These are phyloP conservation scores for Drosophila bifasciata DNA, from an alignment of 1,140 invertebrate species.

Conservation along the genomic window DNA sequence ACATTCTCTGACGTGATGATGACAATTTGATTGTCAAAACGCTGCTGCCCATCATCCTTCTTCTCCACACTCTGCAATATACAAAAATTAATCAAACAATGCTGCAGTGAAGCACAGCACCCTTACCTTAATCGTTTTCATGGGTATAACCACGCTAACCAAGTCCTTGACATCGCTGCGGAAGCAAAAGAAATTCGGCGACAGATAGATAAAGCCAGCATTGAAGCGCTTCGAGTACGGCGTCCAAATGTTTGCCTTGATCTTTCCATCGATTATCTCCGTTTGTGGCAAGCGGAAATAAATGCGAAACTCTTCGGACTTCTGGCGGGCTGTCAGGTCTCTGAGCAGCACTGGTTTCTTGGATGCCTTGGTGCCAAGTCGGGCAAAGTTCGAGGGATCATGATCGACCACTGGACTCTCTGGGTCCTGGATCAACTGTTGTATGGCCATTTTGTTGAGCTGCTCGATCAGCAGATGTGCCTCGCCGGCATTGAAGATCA, in stretches of 20 bases:
- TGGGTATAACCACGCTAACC: constrained; percentile 94
- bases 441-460: constrained; percentile 98
- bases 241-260: constrained; percentile 93
- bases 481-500: constrained; percentile 95
- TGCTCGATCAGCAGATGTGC: constrained; percentile 97
- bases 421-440: constrained; percentile 87
- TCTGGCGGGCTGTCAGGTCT: constrained; percentile 96
- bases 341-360: constrained; percentile 95
- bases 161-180: constrained; percentile 94
- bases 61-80: constrained; percentile 84
- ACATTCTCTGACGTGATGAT: constrained; percentile 92
- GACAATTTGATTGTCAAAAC: constrained; percentile 91
- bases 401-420: constrained; percentile 81
- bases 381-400: constrained; percentile 83
- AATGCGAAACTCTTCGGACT: constrained; percentile 93
- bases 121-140: constrained; percentile 86
- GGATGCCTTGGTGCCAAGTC: constrained; percentile 89
- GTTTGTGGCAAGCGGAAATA: constrained; percentile 93
- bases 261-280: constrained; percentile 97
- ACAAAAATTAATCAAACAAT: not conserved
- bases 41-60: constrained; percentile 85
- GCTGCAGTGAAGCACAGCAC: too few relatives aligned
- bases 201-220: constrained; percentile 95
- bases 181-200: constrained; percentile 98
- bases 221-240: constrained; percentile 96